Evolutionary conservation across 2,797 vertebrate genomes (phyloP).

Genomic region (Takifugu rubripes): DNA sequence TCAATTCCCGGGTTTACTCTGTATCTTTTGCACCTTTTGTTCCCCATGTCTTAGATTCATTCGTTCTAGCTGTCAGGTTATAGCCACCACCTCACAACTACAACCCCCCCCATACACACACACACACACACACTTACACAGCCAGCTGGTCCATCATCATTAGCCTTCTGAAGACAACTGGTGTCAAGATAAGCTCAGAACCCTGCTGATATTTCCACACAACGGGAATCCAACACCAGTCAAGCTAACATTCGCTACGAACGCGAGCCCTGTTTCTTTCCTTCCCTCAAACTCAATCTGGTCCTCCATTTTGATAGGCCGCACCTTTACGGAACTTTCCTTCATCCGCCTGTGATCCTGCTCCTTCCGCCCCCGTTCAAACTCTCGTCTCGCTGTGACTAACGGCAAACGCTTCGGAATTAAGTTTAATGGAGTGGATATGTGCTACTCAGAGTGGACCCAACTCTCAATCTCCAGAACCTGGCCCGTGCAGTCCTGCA

Average conservation of each 20-base stretch:
- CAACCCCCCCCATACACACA: constrained; percentile 1
- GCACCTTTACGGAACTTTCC: constrained; percentile 28
- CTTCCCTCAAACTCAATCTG: constrained; percentile 1
- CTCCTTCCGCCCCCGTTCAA: constrained; percentile 37
- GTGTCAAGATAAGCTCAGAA: constrained; percentile 50
- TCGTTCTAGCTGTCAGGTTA: constrained; percentile 30
- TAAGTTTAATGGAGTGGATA: constrained; percentile 67
- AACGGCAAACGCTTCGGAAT: constrained; percentile 59
- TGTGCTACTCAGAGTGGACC: constrained; percentile 41
- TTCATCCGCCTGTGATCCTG: constrained; percentile 51
- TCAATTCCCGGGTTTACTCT: background rate
- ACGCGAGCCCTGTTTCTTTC: background rate
- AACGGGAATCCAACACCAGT: constrained; percentile 8
- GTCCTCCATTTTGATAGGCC: constrained; percentile 21
- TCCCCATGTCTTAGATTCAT: constrained; percentile 5
- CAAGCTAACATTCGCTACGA: background rate
- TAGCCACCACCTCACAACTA: background rate
- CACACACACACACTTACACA: background rate
- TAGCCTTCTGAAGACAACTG: constrained; percentile 45
- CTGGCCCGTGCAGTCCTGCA: constrained; percentile 43
- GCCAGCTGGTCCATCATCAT: constrained; percentile 35
- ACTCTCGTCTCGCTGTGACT: constrained; percentile 43
- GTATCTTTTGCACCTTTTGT: constrained; percentile 17
- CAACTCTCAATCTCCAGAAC: constrained; percentile 38
- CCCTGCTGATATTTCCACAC: constrained; percentile 38